These are phyloP conservation scores for Gnatocerus cornutus DNA, from an alignment of 2,888 invertebrate species.

Conservation along the genomic window DNA sequence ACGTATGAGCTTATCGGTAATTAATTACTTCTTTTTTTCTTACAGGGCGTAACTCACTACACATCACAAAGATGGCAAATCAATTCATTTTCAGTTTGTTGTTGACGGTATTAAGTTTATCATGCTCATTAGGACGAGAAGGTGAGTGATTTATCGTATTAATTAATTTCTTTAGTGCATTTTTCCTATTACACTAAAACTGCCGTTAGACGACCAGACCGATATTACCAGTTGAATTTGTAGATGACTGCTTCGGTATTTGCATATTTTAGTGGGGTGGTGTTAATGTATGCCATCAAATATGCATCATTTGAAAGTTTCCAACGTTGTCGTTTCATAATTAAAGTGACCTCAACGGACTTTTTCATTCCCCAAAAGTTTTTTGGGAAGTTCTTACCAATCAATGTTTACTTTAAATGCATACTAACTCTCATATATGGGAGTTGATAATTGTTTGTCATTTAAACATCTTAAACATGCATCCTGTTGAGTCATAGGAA, in stretches of 20 bases:
- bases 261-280: not conserved
- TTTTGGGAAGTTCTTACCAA: too few relatives aligned
- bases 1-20: not conserved
- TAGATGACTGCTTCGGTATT: too few relatives aligned
- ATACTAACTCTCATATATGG: too few relatives aligned
- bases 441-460: too few relatives aligned
- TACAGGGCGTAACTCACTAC: slow-evolving; percentile 54
- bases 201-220: too few relatives aligned
- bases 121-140: slow-evolving; percentile 44
- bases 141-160: slow-evolving; percentile 30
- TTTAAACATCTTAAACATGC: not conserved
- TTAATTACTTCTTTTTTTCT: slow-evolving; percentile 40
- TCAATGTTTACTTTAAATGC: too few relatives aligned
- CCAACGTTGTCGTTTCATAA: too few relatives aligned
- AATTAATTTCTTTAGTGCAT: not conserved
- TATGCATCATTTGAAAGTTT: not conserved
- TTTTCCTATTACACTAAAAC: not conserved
- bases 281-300: not conserved
- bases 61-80: slow-evolving; percentile 56
- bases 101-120: slow-evolving; percentile 36
- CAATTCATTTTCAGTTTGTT: slow-evolving; percentile 42
- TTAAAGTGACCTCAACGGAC: too few relatives aligned
- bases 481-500: not conserved
- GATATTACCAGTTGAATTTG: too few relatives aligned
- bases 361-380: too few relatives aligned